Evolutionary conservation across 2,888 invertebrate species (phyloP).

Genomic region (Ferdinandea cuprea): DNA sequence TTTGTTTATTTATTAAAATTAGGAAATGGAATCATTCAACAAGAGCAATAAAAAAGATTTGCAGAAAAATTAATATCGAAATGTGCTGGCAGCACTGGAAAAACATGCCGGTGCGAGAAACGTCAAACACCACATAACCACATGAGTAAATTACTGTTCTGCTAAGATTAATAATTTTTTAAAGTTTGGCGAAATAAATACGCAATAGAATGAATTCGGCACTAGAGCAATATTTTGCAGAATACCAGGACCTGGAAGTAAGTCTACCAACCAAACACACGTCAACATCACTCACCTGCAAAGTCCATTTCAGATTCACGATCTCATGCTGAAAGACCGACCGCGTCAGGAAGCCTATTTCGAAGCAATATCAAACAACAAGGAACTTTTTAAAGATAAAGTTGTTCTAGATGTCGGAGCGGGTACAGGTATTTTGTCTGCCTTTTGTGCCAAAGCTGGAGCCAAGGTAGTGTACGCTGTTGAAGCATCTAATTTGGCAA

Average conservation of each 20-base stretch:
- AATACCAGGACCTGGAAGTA: slow-evolving; percentile 91
- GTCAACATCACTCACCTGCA: neutral
- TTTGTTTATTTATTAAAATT: too few relatives aligned
- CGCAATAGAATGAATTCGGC: slow-evolving; percentile 48
- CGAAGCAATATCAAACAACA: slow-evolving; percentile 89
- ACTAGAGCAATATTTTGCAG: slow-evolving; percentile 86
- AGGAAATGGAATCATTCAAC: too few relatives aligned
- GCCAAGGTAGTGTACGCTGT: slow-evolving; percentile 93
- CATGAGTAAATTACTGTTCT: neutral
- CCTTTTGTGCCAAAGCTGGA: slow-evolving; percentile 95
- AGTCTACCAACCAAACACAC: slow-evolving; percentile 73
- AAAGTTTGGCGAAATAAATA: neutral
- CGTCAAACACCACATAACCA: neutral
- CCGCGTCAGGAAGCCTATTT: slow-evolving; percentile 91
- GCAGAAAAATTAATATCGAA: neutral
- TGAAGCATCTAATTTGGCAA: slow-evolving; percentile 90
- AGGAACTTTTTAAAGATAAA: slow-evolving; percentile 89
- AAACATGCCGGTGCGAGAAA: neutral
- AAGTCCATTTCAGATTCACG: slow-evolving; percentile 87
- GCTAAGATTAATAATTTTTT: neutral
- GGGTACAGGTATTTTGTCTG: slow-evolving; percentile 93
- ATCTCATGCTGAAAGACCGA: slow-evolving; percentile 90
- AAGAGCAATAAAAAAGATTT: too few relatives aligned
- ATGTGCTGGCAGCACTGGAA: slow-evolving; percentile 3
- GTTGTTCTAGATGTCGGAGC: slow-evolving; percentile 93